Evolutionary conservation across 2,797 vertebrate species (phyloP).

Genomic region (Helicolenus hilgendorfi): DNA sequence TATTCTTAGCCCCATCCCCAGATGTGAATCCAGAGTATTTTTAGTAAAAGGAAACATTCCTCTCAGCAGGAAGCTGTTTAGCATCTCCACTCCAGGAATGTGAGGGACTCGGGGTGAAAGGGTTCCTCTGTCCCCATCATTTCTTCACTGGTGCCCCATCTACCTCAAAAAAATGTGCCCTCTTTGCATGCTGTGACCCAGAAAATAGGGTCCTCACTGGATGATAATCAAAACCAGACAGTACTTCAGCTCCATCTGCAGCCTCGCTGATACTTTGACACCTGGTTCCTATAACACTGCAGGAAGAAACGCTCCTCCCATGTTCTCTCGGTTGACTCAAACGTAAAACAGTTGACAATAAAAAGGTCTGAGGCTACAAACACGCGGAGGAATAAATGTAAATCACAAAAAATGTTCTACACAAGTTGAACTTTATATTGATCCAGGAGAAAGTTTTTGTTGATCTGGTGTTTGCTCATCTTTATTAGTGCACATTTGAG

Average conservation of each 20-base stretch:
- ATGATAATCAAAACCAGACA: constrained; percentile 84
- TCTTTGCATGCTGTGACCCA: constrained; percentile 81
- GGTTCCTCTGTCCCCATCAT: constrained; percentile 30
- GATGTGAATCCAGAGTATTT: constrained; percentile 25
- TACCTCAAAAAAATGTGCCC: constrained; percentile 76
- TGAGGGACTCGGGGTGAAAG: constrained; percentile 25
- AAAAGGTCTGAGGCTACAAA: background rate
- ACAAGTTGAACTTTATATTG: background rate
- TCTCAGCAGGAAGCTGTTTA: constrained; percentile 25
- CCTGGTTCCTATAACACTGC: constrained; percentile 84
- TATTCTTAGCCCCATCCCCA: constrained; percentile 23
- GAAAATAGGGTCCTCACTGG: constrained; percentile 79
- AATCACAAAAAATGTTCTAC: background rate
- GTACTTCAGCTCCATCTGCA: constrained; percentile 20
- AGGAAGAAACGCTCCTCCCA: constrained; percentile 28
- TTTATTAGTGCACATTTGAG: background rate
- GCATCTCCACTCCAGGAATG: constrained; percentile 46
- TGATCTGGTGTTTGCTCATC: background rate
- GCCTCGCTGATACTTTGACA: constrained; percentile 69
- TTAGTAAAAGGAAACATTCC: constrained; percentile 29
- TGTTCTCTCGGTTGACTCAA: constrained; percentile 36
- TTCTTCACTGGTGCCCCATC: constrained; percentile 52
- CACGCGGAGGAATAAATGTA: background rate
- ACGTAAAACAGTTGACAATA: constrained; percentile 39
- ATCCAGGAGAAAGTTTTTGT: background rate